These are phyloP conservation scores for Tetropium fuscum DNA, from an alignment of 2,888 invertebrate species.

Conservation along the genomic window DNA sequence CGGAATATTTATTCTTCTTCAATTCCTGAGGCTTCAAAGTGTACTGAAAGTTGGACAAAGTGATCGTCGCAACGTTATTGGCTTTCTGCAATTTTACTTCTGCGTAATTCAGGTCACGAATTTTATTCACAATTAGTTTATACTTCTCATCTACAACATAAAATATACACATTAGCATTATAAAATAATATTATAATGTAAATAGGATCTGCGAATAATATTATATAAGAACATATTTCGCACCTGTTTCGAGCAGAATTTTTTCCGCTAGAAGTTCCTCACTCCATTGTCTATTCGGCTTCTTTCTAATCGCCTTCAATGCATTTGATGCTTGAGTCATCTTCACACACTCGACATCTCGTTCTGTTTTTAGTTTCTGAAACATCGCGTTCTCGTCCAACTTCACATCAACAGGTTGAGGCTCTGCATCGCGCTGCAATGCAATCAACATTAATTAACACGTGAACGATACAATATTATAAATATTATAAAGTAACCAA, in stretches of 20 bases:
- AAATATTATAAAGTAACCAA: neutral
- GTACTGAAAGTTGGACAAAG: conserved; percentile 48
- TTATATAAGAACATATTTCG: neutral
- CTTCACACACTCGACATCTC: conserved; percentile 54
- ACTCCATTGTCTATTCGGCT: conserved; percentile 38
- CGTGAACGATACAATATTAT: neutral
- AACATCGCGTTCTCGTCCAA: conserved; percentile 29
- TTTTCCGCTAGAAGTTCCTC: conserved; percentile 55
- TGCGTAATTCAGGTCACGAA: conserved; percentile 37
- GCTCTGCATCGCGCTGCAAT: conserved; percentile 2
- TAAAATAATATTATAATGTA: too few species aligned
- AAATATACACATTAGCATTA: conserved; percentile 6
- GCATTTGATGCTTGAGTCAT: conserved; percentile 57
- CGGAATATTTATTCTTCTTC: conserved; percentile 40
- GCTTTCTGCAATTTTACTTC: conserved; percentile 19
- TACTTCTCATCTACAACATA: conserved; percentile 41
- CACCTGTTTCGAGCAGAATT: conserved; percentile 55
- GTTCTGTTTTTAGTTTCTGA: conserved; percentile 38
- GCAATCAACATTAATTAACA: neutral
- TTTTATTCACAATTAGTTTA: conserved; percentile 41
- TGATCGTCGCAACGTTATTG: conserved; percentile 36
- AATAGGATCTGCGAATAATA: neutral
- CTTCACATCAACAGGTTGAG: neutral
- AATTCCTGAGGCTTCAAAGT: conserved; percentile 33
- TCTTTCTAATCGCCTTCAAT: conserved; percentile 46